phyloP scores from a whole-genome alignment of 2,888 invertebrate genomes.

The Oconnorella tubifera region DNA sequence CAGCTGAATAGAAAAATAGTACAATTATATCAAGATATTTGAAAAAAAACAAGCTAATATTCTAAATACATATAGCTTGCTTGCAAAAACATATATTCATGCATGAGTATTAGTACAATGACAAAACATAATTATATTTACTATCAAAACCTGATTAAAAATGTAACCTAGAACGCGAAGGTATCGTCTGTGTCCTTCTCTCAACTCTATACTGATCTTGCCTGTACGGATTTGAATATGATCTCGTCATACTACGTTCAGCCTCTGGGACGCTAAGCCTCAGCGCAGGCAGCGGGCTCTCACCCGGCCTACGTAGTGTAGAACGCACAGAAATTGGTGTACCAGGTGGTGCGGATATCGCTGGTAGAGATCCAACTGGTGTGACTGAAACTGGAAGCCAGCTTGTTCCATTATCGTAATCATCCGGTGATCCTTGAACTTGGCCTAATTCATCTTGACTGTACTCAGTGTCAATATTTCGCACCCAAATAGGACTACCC shows the following conservation, averaged over 20 bases:
- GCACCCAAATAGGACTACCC: slow-evolving; percentile 15
- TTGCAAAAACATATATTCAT: too few relatives aligned
- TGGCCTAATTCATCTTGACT: not conserved
- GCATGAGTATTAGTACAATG: too few relatives aligned
- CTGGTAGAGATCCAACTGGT: not conserved
- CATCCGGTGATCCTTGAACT: not conserved
- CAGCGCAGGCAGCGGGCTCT: slow-evolving; percentile 5
- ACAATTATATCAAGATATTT: too few relatives aligned
- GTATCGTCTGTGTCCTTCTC: too few relatives aligned
- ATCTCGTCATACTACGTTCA: not conserved
- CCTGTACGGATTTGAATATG: slow-evolving; percentile 14
- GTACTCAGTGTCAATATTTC: not conserved
- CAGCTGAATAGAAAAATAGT: too few relatives aligned
- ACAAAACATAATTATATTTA: too few relatives aligned
- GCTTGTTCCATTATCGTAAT: not conserved
- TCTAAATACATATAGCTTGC: too few relatives aligned
- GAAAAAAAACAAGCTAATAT: too few relatives aligned
- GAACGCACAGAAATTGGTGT: not conserved
- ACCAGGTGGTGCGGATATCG: not conserved
- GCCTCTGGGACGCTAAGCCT: not conserved
- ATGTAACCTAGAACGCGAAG: too few relatives aligned
- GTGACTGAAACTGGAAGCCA: slow-evolving; percentile 6
- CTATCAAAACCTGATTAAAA: too few relatives aligned
- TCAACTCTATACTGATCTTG: slow-evolving; percentile 12
- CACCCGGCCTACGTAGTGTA: not conserved